Percentiles rank a stretch among this genome's conserved stretches.
Conservation (phyloP, 2,888 invertebrate species). For the Alcis repandata region DNA sequence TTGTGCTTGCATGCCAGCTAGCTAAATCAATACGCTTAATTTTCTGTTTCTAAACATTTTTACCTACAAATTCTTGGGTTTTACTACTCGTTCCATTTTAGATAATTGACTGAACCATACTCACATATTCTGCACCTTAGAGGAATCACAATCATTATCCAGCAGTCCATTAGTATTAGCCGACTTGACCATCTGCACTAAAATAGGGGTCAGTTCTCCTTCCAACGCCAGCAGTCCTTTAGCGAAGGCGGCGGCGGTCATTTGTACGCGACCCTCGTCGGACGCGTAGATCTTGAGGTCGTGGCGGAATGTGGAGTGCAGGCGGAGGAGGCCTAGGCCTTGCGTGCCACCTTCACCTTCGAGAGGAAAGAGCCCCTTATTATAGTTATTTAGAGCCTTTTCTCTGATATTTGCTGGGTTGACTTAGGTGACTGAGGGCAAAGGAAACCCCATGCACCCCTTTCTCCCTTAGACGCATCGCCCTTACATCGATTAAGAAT, state of each 20-base stretch:
- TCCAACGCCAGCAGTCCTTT: constrained; percentile 98
- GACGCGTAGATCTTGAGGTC: constrained; percentile 99
- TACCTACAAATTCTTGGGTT: no score
- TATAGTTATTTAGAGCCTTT: no score
- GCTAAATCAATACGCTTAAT: no score
- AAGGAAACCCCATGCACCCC: no score
- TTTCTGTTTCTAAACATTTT: no score
- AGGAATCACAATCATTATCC: constrained; percentile 99
- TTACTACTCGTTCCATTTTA: no score
- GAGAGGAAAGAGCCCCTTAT: no score
- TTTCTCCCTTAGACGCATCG: no score
- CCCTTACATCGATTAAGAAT: no score
- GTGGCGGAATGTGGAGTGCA: constrained; percentile 99
- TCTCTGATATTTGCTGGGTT: no score
- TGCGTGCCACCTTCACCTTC: constrained; percentile 95
- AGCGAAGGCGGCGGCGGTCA: constrained; percentile 99
- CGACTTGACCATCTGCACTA: constrained; percentile 99
- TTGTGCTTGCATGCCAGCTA: no score
- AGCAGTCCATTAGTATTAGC: constrained; percentile 99
- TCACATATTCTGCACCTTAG: constrained; percentile 97
- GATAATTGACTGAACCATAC: constrained; percentile 57
- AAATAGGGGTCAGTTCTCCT: constrained; percentile 98
- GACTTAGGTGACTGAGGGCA: no score
- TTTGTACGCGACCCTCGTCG: constrained; percentile 99
- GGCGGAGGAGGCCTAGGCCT: constrained; percentile 95